These are phyloP conservation scores for Cyanoderma ruficeps DNA, from an alignment of 2,113 vertebrate genomes.

Conservation along the genomic window DNA sequence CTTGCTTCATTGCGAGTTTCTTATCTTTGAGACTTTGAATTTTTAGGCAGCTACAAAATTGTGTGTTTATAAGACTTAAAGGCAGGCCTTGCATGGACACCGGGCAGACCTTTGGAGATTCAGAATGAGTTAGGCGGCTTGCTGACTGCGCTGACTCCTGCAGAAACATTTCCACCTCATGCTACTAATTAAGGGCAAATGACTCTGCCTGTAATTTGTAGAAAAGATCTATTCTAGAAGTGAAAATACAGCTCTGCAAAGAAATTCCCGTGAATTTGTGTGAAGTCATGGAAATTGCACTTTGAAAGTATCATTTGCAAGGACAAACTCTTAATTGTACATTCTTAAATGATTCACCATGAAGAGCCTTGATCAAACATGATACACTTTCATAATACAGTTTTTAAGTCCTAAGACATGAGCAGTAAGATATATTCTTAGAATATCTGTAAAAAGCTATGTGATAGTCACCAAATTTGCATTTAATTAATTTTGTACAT, in stretches of 20 bases:
- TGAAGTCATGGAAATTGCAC: background rate
- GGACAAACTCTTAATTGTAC: background rate
- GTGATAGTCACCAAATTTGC: background rate
- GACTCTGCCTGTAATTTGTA: background rate
- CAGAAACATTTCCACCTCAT: background rate
- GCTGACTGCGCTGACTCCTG: background rate
- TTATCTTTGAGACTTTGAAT: background rate
- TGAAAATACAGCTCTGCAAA: background rate
- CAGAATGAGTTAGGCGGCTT: background rate
- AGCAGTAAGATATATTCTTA: background rate
- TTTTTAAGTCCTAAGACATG: background rate
- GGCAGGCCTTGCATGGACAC: background rate
- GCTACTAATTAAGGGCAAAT: background rate
- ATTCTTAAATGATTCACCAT: background rate
- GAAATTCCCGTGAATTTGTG: background rate
- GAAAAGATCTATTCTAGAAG: background rate
- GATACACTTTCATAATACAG: background rate
- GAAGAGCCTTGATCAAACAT: background rate
- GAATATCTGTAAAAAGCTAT: background rate
- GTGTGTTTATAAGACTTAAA: too few relatives aligned
- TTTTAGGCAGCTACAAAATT: background rate
- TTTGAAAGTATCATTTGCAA: background rate
- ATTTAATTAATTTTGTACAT: background rate
- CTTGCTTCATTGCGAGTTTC: background rate
- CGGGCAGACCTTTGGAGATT: background rate